Percentiles rank a stretch among this genome's conserved stretches.
Evolutionary conservation across 2,113 vertebrate genomes (phyloP).

Genomic region (Genyomyrus donnyi): DNA sequence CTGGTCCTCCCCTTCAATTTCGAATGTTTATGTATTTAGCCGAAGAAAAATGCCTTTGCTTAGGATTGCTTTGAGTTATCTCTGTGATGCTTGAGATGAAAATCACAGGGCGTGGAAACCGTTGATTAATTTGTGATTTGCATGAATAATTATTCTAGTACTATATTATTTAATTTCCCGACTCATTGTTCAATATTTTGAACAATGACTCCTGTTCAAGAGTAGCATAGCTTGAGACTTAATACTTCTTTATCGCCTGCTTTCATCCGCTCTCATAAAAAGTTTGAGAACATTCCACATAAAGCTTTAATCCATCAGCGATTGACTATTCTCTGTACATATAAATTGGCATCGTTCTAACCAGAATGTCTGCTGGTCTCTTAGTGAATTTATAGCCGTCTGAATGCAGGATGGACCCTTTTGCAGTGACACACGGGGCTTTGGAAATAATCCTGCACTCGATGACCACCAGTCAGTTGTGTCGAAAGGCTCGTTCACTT

Average conservation of each 20-base stretch:
- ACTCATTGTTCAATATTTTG: not conserved
- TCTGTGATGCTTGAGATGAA: not conserved
- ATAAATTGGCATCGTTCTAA: not conserved
- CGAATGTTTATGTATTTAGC: not conserved
- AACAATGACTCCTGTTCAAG: not conserved
- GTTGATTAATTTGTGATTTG: not conserved
- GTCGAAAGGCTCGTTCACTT: slow-evolving; percentile 35
- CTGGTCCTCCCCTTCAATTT: not conserved
- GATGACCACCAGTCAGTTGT: slow-evolving; percentile 22
- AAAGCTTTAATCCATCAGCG: not conserved
- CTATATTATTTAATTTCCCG: not conserved
- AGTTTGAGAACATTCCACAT: not conserved
- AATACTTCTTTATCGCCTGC: not conserved
- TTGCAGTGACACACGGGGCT: slow-evolving; percentile 21
- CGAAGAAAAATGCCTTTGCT: not conserved
- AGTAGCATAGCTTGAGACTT: not conserved
- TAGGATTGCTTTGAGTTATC: not conserved
- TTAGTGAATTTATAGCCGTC: not conserved
- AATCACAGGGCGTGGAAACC: not conserved
- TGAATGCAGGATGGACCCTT: slow-evolving; percentile 11
- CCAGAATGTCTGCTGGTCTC: not conserved
- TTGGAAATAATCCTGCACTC: slow-evolving; percentile 41
- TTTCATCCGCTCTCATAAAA: not conserved
- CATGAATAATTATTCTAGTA: not conserved
- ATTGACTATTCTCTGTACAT: not conserved